Percentiles rank a stretch among this genome's conserved stretches.
Evolutionary conservation across 1,140 invertebrate genomes (phyloP).

Genomic region (Heliconius hewitsoni): DNA sequence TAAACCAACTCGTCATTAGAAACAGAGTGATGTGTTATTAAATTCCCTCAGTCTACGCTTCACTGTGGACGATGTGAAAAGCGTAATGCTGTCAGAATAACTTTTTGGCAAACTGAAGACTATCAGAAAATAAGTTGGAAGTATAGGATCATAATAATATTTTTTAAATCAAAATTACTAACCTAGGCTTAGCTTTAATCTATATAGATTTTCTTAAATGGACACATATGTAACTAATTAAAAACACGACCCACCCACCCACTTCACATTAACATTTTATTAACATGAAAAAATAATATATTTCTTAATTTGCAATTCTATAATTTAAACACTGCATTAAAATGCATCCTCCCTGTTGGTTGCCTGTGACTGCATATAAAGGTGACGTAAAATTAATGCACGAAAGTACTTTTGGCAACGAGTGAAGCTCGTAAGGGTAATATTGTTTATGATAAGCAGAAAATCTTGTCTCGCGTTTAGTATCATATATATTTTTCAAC

Average conservation of each 20-base stretch:
- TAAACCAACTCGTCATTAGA: no score
- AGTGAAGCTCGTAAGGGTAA: slow-evolving; percentile 47
- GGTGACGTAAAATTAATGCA: slow-evolving; percentile 41
- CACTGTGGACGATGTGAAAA: no score
- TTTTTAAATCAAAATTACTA: no score
- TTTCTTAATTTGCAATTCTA: slow-evolving; percentile 4
- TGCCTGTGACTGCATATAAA: slow-evolving; percentile 28
- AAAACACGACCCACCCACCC: neutral
- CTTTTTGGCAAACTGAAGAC: no score
- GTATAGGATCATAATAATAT: no score
- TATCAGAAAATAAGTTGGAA: no score
- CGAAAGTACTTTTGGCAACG: slow-evolving; percentile 40
- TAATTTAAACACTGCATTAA: slow-evolving; percentile 26
- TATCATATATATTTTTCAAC: slow-evolving; percentile 46
- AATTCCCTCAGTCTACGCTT: no score
- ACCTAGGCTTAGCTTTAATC: no score
- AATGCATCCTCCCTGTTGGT: slow-evolving; percentile 34
- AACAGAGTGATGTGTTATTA: no score
- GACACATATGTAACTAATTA: neutral
- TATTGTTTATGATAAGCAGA: slow-evolving; percentile 75
- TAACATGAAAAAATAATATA: slow-evolving; percentile 2
- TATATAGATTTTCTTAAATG: no score
- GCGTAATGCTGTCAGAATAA: no score
- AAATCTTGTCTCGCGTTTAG: slow-evolving; percentile 69
- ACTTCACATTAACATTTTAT: slow-evolving; percentile 1